A percentile compares a stretch with the other conserved stretches of the same genome.
Evolutionary conservation across 2,113 vertebrate species (phyloP).

Genomic region (Tringa solitaria): DNA sequence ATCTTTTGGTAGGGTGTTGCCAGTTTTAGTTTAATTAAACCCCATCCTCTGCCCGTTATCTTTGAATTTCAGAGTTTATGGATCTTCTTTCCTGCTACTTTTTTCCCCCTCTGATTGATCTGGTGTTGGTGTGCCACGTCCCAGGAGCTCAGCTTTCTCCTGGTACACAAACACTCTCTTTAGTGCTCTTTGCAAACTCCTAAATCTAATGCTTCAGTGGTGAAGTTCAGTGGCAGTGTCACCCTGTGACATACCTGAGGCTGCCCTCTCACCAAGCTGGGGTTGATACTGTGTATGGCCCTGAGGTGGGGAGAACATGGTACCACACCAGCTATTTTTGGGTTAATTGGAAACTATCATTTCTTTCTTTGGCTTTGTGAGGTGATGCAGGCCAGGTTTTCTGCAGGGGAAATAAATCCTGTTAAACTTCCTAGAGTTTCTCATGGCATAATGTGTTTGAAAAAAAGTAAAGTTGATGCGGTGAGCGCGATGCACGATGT

Average conservation of each 20-base stretch:
- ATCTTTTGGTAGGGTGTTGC: neutral
- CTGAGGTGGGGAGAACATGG: neutral
- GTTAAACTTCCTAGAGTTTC: neutral
- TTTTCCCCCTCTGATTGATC: neutral
- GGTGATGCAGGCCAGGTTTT: neutral
- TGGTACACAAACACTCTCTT: accelerated
- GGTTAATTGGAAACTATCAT: neutral
- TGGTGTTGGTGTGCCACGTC: accelerated
- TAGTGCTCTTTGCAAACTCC: neutral
- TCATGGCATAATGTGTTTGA: neutral
- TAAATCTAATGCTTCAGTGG: neutral
- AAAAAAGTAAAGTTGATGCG: too few species aligned
- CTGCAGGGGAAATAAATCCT: neutral
- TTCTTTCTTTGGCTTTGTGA: neutral
- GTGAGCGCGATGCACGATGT: accelerated
- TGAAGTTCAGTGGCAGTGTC: accelerated
- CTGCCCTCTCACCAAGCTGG: neutral
- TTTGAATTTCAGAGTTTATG: neutral
- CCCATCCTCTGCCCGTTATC: neutral
- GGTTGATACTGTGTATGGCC: accelerated
- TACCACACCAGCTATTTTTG: neutral
- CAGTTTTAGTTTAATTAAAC: neutral
- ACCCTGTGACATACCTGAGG: neutral
- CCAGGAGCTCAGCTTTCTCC: neutral
- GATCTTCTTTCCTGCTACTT: neutral